Base-by-base conservation (phyloP, 2,888 invertebrate genomes). In the Plagodis pulveraria region DNA sequence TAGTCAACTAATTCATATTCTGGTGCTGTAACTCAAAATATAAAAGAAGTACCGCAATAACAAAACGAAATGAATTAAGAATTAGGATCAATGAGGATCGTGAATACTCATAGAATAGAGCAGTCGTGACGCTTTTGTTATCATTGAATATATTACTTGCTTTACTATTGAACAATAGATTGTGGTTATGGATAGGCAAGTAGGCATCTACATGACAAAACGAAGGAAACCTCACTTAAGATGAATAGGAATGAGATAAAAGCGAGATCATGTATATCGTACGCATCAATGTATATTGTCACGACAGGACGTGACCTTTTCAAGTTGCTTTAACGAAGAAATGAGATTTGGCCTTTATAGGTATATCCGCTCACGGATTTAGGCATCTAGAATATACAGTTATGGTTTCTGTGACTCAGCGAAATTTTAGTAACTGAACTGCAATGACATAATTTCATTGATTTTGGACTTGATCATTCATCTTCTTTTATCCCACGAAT, bases 151-250 rank as follows among this genome's bases (percentile, higher is more conserved):
- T 75, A 77, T 77, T 72, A 77, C 69, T 71, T 72, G 74, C 66
- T 74, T 22, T 72, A 65, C 63, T 62, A 67, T 57, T 62, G 75
- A 67, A 86, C 85, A 85, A 84, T 78, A 71, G 67, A 52, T 53
- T 59, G 60, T 65, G 71, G 77, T 77, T 77, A 74, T 74, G 71
- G 71, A 69, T 63, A 63, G 59, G 58, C 70, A 86, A 87, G 76
- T 78, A 74, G 59, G 58, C 70, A 86, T 87, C 77, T 78, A 74
- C 86, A 87, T 87, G 69, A 87, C 84, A 87, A 87, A 81, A 78
- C 72, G 73, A 69, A 72, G 72, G 66, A 72, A 76, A 74, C 73
- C 67, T 59, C 61, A 66, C 66, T 66, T 62, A 65, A 70, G 66
- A 69, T 70, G 71, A 68, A 72, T 74, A 67, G 70, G 61, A 62